Percentiles rank a stretch among this genome's conserved stretches.
These are phyloP conservation scores for Drosophila biarmipes DNA, from an alignment of 1,140 invertebrate species.

Conservation along the genomic window DNA sequence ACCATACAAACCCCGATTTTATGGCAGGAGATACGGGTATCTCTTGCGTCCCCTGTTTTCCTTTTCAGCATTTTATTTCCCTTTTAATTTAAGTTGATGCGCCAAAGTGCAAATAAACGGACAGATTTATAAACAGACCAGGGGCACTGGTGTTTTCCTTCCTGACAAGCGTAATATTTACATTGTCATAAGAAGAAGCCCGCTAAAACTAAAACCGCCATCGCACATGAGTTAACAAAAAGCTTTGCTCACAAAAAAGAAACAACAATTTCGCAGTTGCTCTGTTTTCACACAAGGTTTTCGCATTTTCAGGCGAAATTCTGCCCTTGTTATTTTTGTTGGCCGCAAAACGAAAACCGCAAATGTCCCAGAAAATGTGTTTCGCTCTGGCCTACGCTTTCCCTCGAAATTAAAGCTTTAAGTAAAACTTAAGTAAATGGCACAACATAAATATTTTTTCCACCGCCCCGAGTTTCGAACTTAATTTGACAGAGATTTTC, in stretches of 20 bases:
- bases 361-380: constrained; percentile 20
- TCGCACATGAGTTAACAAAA: constrained; percentile 39
- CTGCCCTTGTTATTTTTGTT: constrained; percentile 11
- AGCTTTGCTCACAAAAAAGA: constrained; percentile 23
- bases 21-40: constrained; percentile 35
- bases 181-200: constrained; percentile 30
- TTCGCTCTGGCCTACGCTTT: not conserved
- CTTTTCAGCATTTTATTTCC: constrained; percentile 55
- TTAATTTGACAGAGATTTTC: constrained; percentile 48
- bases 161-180: constrained; percentile 66
- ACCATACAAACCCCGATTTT: constrained; percentile 47
- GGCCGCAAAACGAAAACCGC: constrained; percentile 22
- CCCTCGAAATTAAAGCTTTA: constrained; percentile 22
- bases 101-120: constrained; percentile 73
- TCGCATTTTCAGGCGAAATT: constrained; percentile 41
- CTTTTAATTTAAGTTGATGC: constrained; percentile 78
- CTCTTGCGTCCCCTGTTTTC: constrained; percentile 28
- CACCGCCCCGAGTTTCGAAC: constrained; percentile 2
- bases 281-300: constrained; percentile 14
- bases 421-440: constrained; percentile 49
- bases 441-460: constrained; percentile 30
- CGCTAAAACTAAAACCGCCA: constrained; percentile 30
- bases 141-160: constrained; percentile 12
- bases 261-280: constrained; percentile 16
- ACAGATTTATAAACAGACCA: constrained; percentile 72